Percentiles rank a stretch among this genome's conserved stretches.
Evolutionary conservation across 2,113 vertebrate genomes (phyloP).

Genomic region (Maccullochella peelii): DNA sequence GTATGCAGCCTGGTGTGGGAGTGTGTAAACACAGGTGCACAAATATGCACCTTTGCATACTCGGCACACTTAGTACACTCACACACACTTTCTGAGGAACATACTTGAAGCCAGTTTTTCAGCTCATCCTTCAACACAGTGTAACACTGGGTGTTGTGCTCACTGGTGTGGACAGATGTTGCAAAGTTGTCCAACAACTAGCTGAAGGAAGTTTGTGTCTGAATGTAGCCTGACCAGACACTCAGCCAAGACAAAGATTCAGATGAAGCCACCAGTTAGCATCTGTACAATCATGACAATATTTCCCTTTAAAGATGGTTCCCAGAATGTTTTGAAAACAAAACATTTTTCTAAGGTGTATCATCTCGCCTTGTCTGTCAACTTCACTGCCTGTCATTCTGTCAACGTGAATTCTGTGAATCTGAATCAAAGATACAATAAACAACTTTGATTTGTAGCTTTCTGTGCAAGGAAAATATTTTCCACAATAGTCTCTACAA

Average conservation of each 20-base stretch:
- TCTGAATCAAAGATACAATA: not conserved
- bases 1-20: conserved; percentile 58
- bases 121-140: conserved; percentile 55
- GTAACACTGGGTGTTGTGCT: conserved; percentile 23
- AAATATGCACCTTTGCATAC: conserved; percentile 44
- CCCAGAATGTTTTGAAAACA: not conserved
- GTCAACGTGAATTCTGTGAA: not conserved
- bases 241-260: not conserved
- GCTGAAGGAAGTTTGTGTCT: conserved; percentile 11
- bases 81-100: conserved; percentile 1
- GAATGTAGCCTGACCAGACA: conserved; percentile 8
- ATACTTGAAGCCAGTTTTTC: conserved; percentile 61
- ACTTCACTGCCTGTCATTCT: not conserved
- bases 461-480: not conserved
- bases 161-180: conserved; percentile 30
- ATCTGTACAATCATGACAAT: not conserved
- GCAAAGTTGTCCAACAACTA: conserved; percentile 18
- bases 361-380: not conserved
- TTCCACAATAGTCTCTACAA: not conserved
- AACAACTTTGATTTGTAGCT: not conserved
- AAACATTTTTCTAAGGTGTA: not conserved
- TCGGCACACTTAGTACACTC: not conserved
- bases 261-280: not conserved
- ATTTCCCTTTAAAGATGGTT: not conserved
- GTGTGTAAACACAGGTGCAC: conserved; percentile 24